phyloP scores from a whole-genome alignment of 2,888 invertebrate species.

The Ophraella communa region DNA sequence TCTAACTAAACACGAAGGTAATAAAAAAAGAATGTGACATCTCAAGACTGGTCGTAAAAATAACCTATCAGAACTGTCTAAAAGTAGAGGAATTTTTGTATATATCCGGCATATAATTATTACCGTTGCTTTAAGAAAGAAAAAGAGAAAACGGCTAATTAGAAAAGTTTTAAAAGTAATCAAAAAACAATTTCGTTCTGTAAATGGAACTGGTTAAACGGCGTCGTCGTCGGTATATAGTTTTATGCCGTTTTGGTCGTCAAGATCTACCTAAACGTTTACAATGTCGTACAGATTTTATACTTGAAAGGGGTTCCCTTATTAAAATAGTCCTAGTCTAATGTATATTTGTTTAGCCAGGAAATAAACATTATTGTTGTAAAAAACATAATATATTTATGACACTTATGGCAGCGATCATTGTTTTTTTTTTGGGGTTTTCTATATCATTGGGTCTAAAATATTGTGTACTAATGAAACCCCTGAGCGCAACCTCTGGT shows the following conservation, averaged over 20 bases:
- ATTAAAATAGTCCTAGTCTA: no score
- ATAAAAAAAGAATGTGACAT: neutral
- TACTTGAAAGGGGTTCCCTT: neutral
- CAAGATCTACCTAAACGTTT: neutral
- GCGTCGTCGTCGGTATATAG: constrained; percentile 17
- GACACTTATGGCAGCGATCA: no score
- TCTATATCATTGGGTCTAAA: no score
- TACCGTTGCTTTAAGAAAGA: no score
- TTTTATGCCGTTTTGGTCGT: constrained; percentile 13
- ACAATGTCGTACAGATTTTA: neutral
- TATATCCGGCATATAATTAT: constrained; percentile 35
- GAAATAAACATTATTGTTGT: no score
- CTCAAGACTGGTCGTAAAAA: neutral
- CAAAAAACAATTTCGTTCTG: constrained; percentile 44
- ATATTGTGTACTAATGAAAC: no score
- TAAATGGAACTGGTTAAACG: constrained; percentile 40
- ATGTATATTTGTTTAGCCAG: no score
- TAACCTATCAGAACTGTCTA: neutral
- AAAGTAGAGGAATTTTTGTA: constrained; percentile 8
- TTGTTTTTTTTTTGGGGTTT: no score
- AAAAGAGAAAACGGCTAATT: constrained; percentile 38
- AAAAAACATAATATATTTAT: no score
- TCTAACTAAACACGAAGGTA: neutral
- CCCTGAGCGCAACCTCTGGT: no score
- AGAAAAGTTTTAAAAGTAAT: constrained; percentile 44